Evolutionary conservation across 2,888 invertebrate species (phyloP).

Genomic region (Priapulus caudatus): DNA sequence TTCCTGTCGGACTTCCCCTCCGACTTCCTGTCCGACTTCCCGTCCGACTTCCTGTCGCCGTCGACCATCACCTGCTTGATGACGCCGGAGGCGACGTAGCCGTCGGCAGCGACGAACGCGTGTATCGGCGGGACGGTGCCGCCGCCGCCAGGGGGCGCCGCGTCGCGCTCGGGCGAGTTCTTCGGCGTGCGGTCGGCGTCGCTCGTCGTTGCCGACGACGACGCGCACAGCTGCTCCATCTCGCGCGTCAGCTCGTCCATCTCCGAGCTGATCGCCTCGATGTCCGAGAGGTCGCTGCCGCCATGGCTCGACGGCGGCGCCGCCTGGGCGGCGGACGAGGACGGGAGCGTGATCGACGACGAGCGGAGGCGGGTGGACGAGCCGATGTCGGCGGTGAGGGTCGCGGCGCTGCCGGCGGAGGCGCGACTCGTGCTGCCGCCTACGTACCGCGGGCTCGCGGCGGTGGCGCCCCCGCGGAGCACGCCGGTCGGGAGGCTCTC

Average conservation of each 20-base stretch:
- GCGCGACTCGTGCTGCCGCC: conserved; percentile 25
- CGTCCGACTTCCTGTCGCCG: neutral
- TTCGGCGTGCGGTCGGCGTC: neutral
- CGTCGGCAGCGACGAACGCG: neutral
- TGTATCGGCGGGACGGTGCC: no score
- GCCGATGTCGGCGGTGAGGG: conserved; percentile 7
- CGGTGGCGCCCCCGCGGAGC: conserved; percentile 69
- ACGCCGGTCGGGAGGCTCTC: conserved; percentile 44
- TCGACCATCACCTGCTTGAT: neutral
- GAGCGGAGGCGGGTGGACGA: conserved; percentile 12
- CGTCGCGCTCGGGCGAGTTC: conserved; percentile 1
- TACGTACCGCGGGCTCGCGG: conserved; percentile 47
- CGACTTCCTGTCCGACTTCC: neutral
- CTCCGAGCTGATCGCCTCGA: neutral
- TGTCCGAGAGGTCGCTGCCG: neutral
- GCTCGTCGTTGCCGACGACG: no score
- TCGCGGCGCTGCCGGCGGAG: conserved; percentile 23
- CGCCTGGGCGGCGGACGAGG: conserved; percentile 17
- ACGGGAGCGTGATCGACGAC: conserved; percentile 13
- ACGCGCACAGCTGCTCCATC: neutral
- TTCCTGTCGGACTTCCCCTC: no score
- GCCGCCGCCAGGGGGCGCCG: no score
- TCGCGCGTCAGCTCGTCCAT: neutral
- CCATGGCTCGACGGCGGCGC: conserved; percentile 8
- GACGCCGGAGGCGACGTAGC: neutral